Conservation (phyloP, 2,113 vertebrate genomes). For the Leuciscus idus region DNA sequence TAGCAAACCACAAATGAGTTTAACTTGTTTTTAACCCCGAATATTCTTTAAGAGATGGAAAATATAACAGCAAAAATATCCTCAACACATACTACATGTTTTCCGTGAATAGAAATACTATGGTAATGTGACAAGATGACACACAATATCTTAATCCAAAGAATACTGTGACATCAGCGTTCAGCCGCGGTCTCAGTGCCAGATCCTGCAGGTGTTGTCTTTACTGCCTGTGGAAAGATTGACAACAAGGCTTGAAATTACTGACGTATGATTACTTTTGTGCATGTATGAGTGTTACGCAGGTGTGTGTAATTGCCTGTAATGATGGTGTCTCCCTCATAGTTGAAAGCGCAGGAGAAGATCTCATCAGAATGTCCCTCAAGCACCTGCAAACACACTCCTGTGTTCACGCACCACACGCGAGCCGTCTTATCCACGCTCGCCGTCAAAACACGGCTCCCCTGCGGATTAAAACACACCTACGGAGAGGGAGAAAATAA, state of each 20-base stretch:
- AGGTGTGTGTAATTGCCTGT: slow-evolving; percentile 76
- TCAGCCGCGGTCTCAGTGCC: slow-evolving; percentile 75
- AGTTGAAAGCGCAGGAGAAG: slow-evolving; percentile 95
- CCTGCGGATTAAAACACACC: slow-evolving; percentile 94
- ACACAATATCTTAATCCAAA: neutral
- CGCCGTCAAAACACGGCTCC: slow-evolving; percentile 86
- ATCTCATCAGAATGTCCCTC: slow-evolving; percentile 91
- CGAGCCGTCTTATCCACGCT: slow-evolving; percentile 90
- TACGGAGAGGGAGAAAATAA: slow-evolving; percentile 62
- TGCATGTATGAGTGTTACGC: slow-evolving; percentile 55
- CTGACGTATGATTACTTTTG: slow-evolving; percentile 9
- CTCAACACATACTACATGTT: neutral
- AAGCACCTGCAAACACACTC: slow-evolving; percentile 87
- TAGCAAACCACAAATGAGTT: neutral
- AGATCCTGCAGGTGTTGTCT: slow-evolving; percentile 94
- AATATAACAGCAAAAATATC: neutral
- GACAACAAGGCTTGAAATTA: slow-evolving; percentile 33
- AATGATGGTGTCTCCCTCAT: slow-evolving; percentile 88
- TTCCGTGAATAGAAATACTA: neutral
- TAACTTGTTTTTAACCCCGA: neutral
- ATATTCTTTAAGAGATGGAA: neutral
- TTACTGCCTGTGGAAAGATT: slow-evolving; percentile 85
- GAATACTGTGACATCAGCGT: slow-evolving; percentile 23
- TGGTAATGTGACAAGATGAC: neutral
- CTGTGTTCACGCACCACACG: slow-evolving; percentile 90